phyloP scores from a whole-genome alignment of 2,888 invertebrate genomes.

The Drosophila robusta region DNA sequence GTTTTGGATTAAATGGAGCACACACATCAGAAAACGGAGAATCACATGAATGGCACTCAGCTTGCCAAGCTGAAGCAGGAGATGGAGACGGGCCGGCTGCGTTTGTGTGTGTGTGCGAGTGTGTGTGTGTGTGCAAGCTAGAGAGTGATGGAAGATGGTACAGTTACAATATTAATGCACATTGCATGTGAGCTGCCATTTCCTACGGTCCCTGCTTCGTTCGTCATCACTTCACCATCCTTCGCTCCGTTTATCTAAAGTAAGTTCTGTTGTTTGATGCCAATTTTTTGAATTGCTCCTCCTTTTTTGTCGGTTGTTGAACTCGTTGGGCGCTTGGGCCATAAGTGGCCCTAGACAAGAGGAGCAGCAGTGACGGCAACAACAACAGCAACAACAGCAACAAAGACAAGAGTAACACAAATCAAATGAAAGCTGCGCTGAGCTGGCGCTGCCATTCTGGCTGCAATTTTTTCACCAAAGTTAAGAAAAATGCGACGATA shows the following conservation, averaged over 20 bases:
- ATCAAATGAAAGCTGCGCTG: conserved; percentile 65
- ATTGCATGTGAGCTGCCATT: conserved; percentile 65
- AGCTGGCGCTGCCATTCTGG: conserved; percentile 53
- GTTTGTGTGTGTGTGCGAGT: neutral
- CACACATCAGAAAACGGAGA: conserved; percentile 31
- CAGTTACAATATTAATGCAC: conserved; percentile 79
- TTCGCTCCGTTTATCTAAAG: conserved; percentile 54
- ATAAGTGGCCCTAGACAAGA: conserved; percentile 71
- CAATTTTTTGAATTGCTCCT: conserved; percentile 74
- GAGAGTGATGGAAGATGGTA: conserved; percentile 56
- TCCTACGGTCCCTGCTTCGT: conserved; percentile 11
- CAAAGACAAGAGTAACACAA: conserved; percentile 61
- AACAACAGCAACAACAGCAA: conserved; percentile 4
- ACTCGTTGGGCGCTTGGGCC: conserved; percentile 68
- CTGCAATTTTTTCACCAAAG: conserved; percentile 61
- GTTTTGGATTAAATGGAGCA: too few relatives aligned
- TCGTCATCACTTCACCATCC: conserved; percentile 18
- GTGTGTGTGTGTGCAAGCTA: conserved; percentile 9
- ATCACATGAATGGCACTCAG: conserved; percentile 78
- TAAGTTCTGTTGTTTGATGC: conserved; percentile 80
- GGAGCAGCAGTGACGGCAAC: conserved; percentile 12
- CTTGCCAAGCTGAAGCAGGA: conserved; percentile 49
- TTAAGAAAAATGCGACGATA: conserved; percentile 74
- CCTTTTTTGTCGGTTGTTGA: conserved; percentile 77
- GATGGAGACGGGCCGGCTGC: conserved; percentile 21